Base-by-base conservation (phyloP, 2,797 vertebrate species). In the Phoeniculus purpureus region DNA sequence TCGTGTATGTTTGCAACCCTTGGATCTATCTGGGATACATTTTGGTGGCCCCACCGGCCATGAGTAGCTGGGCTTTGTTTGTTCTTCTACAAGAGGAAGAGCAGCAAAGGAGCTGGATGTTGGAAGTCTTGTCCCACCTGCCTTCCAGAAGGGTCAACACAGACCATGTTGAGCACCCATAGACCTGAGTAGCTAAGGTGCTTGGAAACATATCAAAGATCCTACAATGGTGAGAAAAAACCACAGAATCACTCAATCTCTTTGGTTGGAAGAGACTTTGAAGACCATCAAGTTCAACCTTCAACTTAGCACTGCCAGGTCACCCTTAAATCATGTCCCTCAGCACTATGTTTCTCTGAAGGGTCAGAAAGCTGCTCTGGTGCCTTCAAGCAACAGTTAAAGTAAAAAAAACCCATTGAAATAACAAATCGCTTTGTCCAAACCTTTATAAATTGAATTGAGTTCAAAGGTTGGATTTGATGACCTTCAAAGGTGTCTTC, bases 21-120 rank as follows among this genome's bases (percentile, higher is more conserved):
- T 25, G 20, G 31, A 82, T 12, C 9, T 37, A 27, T 25, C 23
- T 26, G 9, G 1, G 6, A 20, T 64, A 2, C 4, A 18, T 37
- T 64, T 72, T 17, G 2, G 1, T 20, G 43, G n/a, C 8, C 37
- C 61, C 0, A 0, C 8, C 48, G 55, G 55, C 43, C 16, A 23
- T 1, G 26, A 31, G 20, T 15, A 74, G 15, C n/a, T 43, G 22
- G 68, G 37, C 3, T 22, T 9, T 31, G 21, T 50, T 73, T 58
- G 52, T 32, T 37, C 50, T 70, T 31, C 50, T 32, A 40, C n/a
- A 34, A 0, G 1, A 75, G 26, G 43, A 65, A 68, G 7, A 66
- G 12, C 23, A 81, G n/a, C 10, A 55, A 59, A 56, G 25, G 26
- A 77, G 12, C 1, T 58, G 6, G 9, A 13, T 9, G 23, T 20